phyloP scores from a whole-genome alignment of 2,888 invertebrate species.

The Cylloceria caligata region DNA sequence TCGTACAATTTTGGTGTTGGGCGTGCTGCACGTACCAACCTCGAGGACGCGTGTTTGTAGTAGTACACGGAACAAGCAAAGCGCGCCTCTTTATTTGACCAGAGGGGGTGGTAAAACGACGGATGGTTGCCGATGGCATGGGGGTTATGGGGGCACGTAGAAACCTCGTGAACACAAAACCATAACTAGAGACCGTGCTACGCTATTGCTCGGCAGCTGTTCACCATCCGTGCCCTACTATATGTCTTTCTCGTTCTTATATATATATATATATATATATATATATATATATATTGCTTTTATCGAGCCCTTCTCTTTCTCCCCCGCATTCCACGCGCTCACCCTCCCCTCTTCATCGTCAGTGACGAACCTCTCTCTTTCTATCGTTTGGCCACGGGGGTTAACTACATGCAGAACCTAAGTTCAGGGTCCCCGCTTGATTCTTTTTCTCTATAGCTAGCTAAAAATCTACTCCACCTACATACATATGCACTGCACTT shows the following conservation, averaged over 20 bases:
- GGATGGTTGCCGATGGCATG: slow-evolving; percentile 70
- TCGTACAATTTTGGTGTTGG: slow-evolving; percentile 14
- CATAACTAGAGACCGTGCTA: slow-evolving; percentile 72
- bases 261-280: too few relatives aligned
- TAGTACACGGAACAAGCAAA: slow-evolving; percentile 48
- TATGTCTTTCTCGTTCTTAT: slow-evolving; percentile 71
- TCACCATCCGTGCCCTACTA: slow-evolving; percentile 81
- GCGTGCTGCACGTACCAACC: background rate
- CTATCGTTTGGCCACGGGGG: slow-evolving; percentile 39
- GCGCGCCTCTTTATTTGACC: slow-evolving; percentile 57
- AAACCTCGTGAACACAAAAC: slow-evolving; percentile 54
- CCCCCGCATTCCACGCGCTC: slow-evolving; percentile 80
- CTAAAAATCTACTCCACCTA: background rate
- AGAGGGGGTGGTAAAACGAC: slow-evolving; percentile 51
- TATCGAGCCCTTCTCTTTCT: slow-evolving; percentile 67
- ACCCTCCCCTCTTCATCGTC: slow-evolving; percentile 69
- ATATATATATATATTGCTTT: too few relatives aligned
- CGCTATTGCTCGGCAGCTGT: slow-evolving; percentile 80
- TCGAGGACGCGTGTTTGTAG: slow-evolving; percentile 40
- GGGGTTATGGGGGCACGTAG: slow-evolving; percentile 74
- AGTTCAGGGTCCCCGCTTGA: slow-evolving; percentile 12
- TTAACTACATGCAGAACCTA: slow-evolving; percentile 36
- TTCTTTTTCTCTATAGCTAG: slow-evolving; percentile 18
- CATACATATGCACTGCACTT: background rate
- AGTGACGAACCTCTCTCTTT: slow-evolving; percentile 17